A percentile compares a stretch with the other conserved stretches of the same genome.
These are phyloP conservation scores for Glaucomys volans DNA, from an alignment of 2,113 vertebrate species.

Conservation along the genomic window DNA sequence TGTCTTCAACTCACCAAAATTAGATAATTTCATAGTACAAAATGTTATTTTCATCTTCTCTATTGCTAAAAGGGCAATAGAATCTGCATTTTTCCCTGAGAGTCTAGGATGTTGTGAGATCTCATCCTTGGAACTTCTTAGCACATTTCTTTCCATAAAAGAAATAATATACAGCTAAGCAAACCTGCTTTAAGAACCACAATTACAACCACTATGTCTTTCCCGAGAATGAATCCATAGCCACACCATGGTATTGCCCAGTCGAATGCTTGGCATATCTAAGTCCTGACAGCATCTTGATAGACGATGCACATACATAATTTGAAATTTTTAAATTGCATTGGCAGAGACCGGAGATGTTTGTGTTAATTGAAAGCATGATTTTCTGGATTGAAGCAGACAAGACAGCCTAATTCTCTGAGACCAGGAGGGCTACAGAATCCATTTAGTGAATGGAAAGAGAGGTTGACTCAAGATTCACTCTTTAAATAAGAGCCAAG, in stretches of 20 bases:
- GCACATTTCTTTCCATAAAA: not conserved
- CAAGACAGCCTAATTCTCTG: conserved; percentile 24
- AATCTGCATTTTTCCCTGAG: conserved; percentile 39
- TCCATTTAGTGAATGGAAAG: conserved; percentile 52
- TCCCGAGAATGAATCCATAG: not conserved
- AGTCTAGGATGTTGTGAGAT: not conserved
- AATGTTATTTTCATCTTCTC: not conserved
- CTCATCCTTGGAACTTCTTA: not conserved
- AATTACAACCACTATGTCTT: not conserved
- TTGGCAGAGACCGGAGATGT: conserved; percentile 56
- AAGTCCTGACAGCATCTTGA: not conserved
- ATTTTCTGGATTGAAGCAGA: conserved; percentile 59
- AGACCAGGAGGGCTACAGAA: not conserved
- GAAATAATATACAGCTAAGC: not conserved
- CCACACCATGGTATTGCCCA: not conserved
- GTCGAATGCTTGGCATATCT: not conserved
- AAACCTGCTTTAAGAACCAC: not conserved
- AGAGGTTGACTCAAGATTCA: not conserved
- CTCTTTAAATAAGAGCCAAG: conserved; percentile 26
- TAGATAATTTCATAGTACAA: not conserved
- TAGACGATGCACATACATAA: conserved; percentile 41
- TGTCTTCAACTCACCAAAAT: not conserved
- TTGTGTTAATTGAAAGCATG: conserved; percentile 61
- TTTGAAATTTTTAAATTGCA: conserved; percentile 55
- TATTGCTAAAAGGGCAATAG: not conserved